phyloP scores from a whole-genome alignment of 2,797 vertebrate genomes.

The Gymnopithys bicolor region DNA sequence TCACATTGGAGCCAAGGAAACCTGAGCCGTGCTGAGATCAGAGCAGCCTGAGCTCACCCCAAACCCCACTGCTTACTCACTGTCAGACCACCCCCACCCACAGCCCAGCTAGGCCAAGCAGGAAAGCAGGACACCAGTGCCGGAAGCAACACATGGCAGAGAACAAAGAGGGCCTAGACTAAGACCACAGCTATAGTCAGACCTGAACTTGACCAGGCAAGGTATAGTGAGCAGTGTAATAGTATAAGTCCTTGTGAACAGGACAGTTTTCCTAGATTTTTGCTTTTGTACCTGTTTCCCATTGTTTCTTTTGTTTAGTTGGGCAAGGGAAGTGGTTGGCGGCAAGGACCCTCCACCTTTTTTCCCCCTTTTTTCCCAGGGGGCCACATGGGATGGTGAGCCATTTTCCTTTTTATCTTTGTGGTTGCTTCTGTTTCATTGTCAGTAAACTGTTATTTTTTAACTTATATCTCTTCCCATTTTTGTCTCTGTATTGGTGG shows the following conservation, averaged over 20 bases:
- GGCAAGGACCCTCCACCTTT: neutral
- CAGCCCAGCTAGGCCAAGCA: neutral
- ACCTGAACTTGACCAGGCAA: neutral
- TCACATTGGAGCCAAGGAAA: neutral
- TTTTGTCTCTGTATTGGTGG: neutral
- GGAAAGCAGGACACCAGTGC: neutral
- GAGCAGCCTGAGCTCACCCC: neutral
- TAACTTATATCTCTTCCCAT: neutral
- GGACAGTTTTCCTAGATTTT: neutral
- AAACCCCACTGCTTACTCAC: too few species aligned
- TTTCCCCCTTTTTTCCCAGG: neutral
- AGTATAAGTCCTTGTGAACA: neutral
- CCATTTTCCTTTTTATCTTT: neutral
- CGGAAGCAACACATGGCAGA: neutral
- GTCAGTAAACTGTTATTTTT: neutral
- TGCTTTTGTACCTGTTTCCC: neutral
- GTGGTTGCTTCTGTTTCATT: neutral
- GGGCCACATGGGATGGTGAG: too few species aligned
- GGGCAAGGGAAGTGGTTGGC: neutral
- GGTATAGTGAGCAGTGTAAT: neutral
- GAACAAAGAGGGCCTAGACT: neutral
- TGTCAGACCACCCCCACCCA: neutral
- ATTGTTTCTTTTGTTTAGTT: neutral
- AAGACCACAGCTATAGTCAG: neutral
- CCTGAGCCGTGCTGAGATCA: neutral